Base-by-base conservation (phyloP, 2,888 invertebrate genomes). In the Sepioteuthis lessoniana region DNA sequence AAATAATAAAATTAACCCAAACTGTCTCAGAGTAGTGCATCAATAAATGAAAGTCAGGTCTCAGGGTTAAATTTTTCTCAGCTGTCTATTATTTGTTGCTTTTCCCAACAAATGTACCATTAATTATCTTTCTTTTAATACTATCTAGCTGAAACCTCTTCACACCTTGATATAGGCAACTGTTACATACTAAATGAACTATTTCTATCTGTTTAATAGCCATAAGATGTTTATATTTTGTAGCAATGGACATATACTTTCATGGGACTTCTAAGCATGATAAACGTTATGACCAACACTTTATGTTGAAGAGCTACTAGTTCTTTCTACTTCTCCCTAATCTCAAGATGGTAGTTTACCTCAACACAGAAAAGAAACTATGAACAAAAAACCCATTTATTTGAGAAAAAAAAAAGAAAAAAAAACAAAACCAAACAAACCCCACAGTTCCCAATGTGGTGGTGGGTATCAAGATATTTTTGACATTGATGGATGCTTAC, bases 161-260 rank as follows among this genome's bases (percentile, higher is more conserved):
- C n/a, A 35, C n/a, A 13, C 16, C n/a, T 35, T n/a, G 31, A 8
- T 55, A 55, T 21, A 55, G 55, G 55, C 55, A 55, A 55, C 55
- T 55, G 55, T 55, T 7, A 25, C 55, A 55, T n/a, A 76, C 31
- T 76, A 35, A 76, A 13, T 76, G 76, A 76, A 76, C 76, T n/a
- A 76, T 76, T 76, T 76, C 76, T 76, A 35, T 76, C 76, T 76
- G 76, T 76, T 76, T 76, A 76, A 76, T 76, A 76, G 76, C 76
- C 76, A n/a, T 76, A n/a, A 76, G 76, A n/a, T 76, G 76, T 76
- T 76, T 76, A n/a, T 76, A n/a, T 76, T 76, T 76, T 76, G 76
- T 76, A 76, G 76, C 76, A 76, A 76, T 76, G 76, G 76, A 76
- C 76, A 35, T 76, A n/a, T 76, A n/a, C 76, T 76, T 76, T 76